Conservation (phyloP, 2,888 invertebrate species). For the Cosmorhoe ocellata region DNA sequence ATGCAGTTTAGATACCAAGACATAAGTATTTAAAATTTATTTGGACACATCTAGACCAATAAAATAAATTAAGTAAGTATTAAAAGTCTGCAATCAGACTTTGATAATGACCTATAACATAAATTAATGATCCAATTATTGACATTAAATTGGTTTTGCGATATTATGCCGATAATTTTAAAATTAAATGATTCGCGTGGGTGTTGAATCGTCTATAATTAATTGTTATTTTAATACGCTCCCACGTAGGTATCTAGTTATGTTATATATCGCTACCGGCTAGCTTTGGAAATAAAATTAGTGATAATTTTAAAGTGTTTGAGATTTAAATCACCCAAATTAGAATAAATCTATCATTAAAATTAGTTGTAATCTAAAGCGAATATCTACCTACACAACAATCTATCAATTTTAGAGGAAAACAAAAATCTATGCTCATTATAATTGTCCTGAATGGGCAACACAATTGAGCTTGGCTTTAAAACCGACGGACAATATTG, state of each 20-base stretch:
- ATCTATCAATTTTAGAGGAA: too few relatives aligned
- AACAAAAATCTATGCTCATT: too few relatives aligned
- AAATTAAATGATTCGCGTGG: constrained; percentile 18
- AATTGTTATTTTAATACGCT: constrained; percentile 30
- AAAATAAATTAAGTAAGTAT: too few relatives aligned
- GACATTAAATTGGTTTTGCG: constrained; percentile 17
- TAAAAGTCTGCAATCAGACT: neutral
- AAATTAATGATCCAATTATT: constrained; percentile 18
- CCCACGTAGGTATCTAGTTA: constrained; percentile 23
- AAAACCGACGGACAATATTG: too few relatives aligned
- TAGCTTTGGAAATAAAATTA: constrained; percentile 8
- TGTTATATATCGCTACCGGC: constrained; percentile 17
- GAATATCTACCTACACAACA: too few relatives aligned
- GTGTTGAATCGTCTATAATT: constrained; percentile 25
- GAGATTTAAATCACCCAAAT: neutral
- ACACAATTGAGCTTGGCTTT: too few relatives aligned
- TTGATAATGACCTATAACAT: constrained; percentile 17
- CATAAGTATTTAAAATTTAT: too few relatives aligned
- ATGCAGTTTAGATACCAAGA: too few relatives aligned
- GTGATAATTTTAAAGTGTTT: constrained; percentile 11
- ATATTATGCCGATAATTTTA: constrained; percentile 16
- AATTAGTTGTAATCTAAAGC: too few relatives aligned
- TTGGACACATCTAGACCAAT: too few relatives aligned
- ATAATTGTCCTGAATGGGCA: too few relatives aligned
- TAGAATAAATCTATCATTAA: too few relatives aligned